Conservation (phyloP, 2,888 invertebrate species). For the Heliconius ethilla region DNA sequence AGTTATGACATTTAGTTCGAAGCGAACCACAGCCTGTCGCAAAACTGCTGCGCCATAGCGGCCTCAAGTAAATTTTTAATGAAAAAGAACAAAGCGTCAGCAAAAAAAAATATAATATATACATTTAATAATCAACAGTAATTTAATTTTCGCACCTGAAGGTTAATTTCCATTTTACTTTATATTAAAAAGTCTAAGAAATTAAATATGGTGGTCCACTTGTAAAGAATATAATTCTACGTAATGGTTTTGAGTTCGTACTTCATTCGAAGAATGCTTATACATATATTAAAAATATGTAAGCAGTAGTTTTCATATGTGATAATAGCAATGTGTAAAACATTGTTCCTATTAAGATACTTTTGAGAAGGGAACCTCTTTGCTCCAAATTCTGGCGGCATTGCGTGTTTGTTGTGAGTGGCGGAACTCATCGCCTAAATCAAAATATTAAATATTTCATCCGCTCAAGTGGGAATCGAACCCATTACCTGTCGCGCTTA, state of each 20-base stretch:
- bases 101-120: background rate
- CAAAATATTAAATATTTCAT: background rate
- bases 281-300: too few species aligned
- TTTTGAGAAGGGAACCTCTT: too few species aligned
- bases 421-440: background rate
- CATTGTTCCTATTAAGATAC: too few species aligned
- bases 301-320: too few species aligned
- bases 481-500: too few species aligned
- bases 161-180: background rate
- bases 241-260: too few species aligned
- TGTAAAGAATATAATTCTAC: background rate
- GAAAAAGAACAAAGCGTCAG: background rate
- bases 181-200: slow-evolving; percentile 14
- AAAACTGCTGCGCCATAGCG: too few species aligned
- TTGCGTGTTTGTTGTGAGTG: background rate
- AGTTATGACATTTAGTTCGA: too few species aligned
- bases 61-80: background rate
- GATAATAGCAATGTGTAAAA: too few species aligned
- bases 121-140: slow-evolving; percentile 8
- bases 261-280: too few species aligned
- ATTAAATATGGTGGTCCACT: background rate
- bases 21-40: background rate
- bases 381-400: background rate
- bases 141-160: background rate
- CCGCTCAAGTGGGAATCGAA: too few species aligned